Percentiles rank a stretch among this genome's conserved stretches.
Conservation (phyloP, 2,888 invertebrate species). For the Drosophila vallismaia region DNA sequence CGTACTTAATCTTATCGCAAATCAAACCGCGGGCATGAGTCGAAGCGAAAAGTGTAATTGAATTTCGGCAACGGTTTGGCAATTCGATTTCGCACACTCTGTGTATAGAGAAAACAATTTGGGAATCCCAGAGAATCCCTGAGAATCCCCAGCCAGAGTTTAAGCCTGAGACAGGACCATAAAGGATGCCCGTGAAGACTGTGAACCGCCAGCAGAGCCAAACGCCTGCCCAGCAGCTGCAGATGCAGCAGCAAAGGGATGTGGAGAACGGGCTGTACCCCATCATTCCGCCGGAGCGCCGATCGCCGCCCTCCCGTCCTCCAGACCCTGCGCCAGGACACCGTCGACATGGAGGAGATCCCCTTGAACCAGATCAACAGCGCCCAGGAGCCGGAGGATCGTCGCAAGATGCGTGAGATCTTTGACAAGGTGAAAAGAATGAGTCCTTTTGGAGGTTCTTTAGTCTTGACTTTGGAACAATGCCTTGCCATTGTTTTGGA, state of each 20-base stretch:
- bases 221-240: constrained; percentile 72
- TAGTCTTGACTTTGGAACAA: neutral
- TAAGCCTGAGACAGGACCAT: neutral
- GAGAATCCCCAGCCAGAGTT: neutral
- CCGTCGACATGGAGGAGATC: constrained; percentile 81
- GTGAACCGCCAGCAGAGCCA: constrained; percentile 65
- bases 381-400: constrained; percentile 75
- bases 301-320: constrained; percentile 67
- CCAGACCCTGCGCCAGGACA: constrained; percentile 79
- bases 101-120: neutral
- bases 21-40: constrained; percentile 56
- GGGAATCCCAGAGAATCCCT: neutral
- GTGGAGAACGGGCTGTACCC: constrained; percentile 80
- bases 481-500: neutral
- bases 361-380: constrained; percentile 70
- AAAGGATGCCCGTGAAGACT: constrained; percentile 62
- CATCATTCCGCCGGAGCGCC: constrained; percentile 66
- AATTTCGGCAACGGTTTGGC: constrained; percentile 28
- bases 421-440: constrained; percentile 73
- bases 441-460: neutral
- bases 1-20: constrained; percentile 70
- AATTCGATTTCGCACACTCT: constrained; percentile 3
- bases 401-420: constrained; percentile 71
- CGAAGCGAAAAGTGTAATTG: constrained; percentile 45
- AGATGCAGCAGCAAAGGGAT: constrained; percentile 71